Evolutionary conservation across 92 coral and sea anemone species (phyloP), one percentile per base, ranked within the genome.

Genomic region (Ricordea florida): DNA sequence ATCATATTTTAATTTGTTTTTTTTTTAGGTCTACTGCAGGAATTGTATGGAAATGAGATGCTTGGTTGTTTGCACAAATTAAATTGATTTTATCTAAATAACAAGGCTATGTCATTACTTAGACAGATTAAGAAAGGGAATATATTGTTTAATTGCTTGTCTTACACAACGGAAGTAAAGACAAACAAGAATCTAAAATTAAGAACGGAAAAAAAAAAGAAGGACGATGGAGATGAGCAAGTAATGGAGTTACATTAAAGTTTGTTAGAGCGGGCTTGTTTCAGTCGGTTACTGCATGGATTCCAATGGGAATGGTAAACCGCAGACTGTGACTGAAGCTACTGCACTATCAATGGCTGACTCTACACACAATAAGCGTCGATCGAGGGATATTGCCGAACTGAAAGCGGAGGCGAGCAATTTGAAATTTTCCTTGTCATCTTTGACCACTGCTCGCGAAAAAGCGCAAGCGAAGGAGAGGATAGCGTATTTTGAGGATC

Each of bases 381-480:
- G 80, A 17, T 73, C 80, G 15, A 59, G 48, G 14, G 69, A 73
- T 32, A 73, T 73, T 5, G 20, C 69, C 29, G 59, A 59, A 23
- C 69, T 86, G 0, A 86, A 74, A 45, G 83, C 79, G 5, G 92
- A 86, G 44, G 92, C 92, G 25, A 61, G 74, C 21, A 67, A 48
- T 34, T 51, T 86, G 72, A 86, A 81, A 64, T 42, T 63, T 8
- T 62, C 85, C 2, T 32, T 86, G 48, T 47, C 83, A 34, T 43
- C 87, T 10, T 61, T 73, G 63, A 75, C 88, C 42, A 44, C 77
- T 5, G 89, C 83, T 25, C 26, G 60, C 70, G 81, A 76, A 4
- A 80, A 64, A 75, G 10, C 52, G 13, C 78, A 69, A 32, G 68
- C 52, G 3, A 69, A 82, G 41, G 79, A 53, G 17, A 68, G 62